Evolutionary conservation across 2,113 vertebrate species (phyloP), one percentile per base, ranked within the genome.

Genomic region (Phaethornis superciliosus): DNA sequence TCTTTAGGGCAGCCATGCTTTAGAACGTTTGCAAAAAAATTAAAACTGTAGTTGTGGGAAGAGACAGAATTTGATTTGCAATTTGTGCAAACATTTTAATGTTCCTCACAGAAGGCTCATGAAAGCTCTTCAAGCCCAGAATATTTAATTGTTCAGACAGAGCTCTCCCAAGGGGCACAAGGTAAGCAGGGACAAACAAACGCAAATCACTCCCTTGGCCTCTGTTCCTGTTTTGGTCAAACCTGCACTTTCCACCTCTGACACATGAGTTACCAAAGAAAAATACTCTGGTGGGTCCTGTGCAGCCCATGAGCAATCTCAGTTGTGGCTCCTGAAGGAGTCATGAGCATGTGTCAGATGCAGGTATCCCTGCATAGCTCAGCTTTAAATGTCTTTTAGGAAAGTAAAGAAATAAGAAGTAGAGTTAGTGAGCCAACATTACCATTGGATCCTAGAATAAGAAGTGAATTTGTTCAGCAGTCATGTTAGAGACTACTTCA

Each of bases 1-100:
- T 89, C 78, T 78, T 78, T 67, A 89, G 78, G 30, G 77, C 79
- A 96, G 33, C 60, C 81, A 70, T 78, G 84, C 64, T 6, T 94
- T 94, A 92, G 62, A 67, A 46, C 90, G 49, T 62, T 89, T 96
- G 95, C 49, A 88, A 82, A 87, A 82, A 94, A 95, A 94, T 88
- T 78, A 87, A 94, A 92, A 68, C 70, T 88, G 93, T 42, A 89
- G 84, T 72, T 81, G 60, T 37, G 65, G 76, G 83, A 93, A 93
- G 89, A 90, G 60, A 65, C 58, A 59, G 49, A 88, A 68, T 79
- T 92, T 64, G 76, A 85, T 89, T 80, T 80, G 46, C 65, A 64
- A 49, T 74, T 82, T 76, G 81, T 85, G 77, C 87, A 91, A 81
- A 84, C 67, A 69, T 90, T 96, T 94, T 86, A 58, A 85, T 76